These are phyloP conservation scores for Diogma glabrata DNA, from an alignment of 2,888 invertebrate species.

Conservation along the genomic window DNA sequence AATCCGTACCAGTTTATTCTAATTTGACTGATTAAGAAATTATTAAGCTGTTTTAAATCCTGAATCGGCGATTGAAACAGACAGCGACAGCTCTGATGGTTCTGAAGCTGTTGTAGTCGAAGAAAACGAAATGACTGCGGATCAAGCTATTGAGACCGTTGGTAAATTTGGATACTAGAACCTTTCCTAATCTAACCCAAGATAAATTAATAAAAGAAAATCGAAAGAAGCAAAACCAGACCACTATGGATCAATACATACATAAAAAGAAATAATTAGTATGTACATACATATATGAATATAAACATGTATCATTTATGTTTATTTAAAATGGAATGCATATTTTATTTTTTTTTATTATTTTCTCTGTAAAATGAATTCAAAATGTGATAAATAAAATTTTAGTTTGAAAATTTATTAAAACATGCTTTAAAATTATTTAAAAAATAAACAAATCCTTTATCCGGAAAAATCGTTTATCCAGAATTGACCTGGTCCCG, in stretches of 20 bases:
- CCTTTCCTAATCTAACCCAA: not conserved
- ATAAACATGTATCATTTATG: too few species aligned
- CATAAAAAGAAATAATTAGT: not conserved
- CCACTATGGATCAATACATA: conserved; percentile 1
- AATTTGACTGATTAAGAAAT: not conserved
- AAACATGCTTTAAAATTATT: not conserved
- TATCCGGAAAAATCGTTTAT: too few species aligned
- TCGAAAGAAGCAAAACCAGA: conserved; percentile 1
- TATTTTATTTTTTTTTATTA: not conserved
- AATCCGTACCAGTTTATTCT: not conserved
- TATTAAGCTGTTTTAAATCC: too few species aligned
- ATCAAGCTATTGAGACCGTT: not conserved
- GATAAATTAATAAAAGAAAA: not conserved
- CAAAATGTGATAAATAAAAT: too few species aligned
- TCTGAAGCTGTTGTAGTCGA: too few species aligned
- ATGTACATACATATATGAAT: not conserved
- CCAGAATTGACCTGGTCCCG: too few species aligned
- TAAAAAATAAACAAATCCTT: too few species aligned
- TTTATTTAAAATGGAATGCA: conserved; percentile 1
- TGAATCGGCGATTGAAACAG: too few species aligned
- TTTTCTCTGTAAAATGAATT: not conserved
- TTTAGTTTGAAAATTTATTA: too few species aligned
- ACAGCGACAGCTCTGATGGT: too few species aligned
- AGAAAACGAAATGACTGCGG: not conserved
- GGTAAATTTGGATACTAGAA: not conserved